Percentiles rank a stretch among this genome's conserved stretches.
Conservation (phyloP, 2,797 vertebrate genomes). For the Sandelia bainsii region DNA sequence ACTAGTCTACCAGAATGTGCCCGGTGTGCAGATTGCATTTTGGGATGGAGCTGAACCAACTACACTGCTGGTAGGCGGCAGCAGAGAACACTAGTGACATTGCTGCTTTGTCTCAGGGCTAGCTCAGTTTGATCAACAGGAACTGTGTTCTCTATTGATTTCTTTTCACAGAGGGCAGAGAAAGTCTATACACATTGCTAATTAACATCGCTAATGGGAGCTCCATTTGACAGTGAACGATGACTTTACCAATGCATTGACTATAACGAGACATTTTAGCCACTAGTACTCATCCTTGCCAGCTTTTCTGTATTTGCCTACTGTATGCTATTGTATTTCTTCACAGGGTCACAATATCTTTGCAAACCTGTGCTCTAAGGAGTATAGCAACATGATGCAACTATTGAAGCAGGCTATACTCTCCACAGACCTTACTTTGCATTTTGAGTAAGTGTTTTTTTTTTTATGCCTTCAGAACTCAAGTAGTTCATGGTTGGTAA, state of each 20-base stretch:
- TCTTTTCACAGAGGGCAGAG: conserved; percentile 57
- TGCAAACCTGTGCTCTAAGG: conserved; percentile 86
- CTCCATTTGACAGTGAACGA: conserved; percentile 70
- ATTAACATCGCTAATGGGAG: conserved; percentile 73
- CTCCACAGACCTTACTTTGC: conserved; percentile 87
- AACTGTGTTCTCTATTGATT: conserved; percentile 71
- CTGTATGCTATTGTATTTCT: conserved; percentile 39
- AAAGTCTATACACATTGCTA: conserved; percentile 65
- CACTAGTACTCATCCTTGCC: conserved; percentile 28
- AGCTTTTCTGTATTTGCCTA: conserved; percentile 33
- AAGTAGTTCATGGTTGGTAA: neutral
- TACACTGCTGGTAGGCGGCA: conserved; percentile 18
- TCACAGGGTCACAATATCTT: conserved; percentile 89
- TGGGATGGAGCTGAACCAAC: conserved; percentile 8
- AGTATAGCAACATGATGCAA: conserved; percentile 89
- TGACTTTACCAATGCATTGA: conserved; percentile 62
- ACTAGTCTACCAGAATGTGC: neutral
- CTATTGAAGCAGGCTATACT: conserved; percentile 87
- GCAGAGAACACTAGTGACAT: conserved; percentile 12
- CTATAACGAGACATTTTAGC: conserved; percentile 44
- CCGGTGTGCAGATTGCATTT: conserved; percentile 7
- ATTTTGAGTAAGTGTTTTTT: conserved; percentile 85
- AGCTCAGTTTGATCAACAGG: conserved; percentile 56
- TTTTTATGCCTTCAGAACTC: conserved; percentile 17
- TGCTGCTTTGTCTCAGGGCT: conserved; percentile 34